phyloP scores from a whole-genome alignment of 2,113 vertebrate genomes.

The Dunckerocampus dactyliophorus region DNA sequence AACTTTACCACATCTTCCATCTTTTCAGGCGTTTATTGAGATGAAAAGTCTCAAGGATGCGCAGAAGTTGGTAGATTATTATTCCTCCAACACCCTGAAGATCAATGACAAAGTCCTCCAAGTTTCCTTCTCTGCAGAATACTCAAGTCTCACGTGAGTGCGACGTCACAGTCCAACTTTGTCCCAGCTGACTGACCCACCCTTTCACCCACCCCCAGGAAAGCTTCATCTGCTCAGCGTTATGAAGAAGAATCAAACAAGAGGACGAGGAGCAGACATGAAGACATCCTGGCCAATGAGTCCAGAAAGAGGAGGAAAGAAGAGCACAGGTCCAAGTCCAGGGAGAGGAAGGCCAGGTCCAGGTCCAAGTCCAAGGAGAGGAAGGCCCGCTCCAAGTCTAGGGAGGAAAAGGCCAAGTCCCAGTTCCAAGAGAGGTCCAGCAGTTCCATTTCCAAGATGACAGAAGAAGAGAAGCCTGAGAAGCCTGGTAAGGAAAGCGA shows the following conservation, averaged over 20 bases:
- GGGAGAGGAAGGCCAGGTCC: not conserved
- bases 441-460: not conserved
- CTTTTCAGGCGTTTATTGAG: conserved; percentile 63
- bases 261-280: conserved; percentile 25
- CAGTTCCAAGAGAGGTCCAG: not conserved
- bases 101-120: conserved; percentile 49
- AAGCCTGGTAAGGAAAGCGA: conserved; percentile 26
- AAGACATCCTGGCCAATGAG: not conserved
- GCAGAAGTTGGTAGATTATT: conserved; percentile 65
- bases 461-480: not conserved
- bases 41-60: conserved; percentile 60
- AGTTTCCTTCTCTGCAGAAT: conserved; percentile 65
- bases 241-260: conserved; percentile 32
- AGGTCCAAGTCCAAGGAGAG: conserved; percentile 1
- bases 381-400: not conserved
- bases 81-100: conserved; percentile 51
- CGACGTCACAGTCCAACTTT: not conserved
- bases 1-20: not conserved
- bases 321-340: not conserved
- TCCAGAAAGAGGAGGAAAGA: not conserved
- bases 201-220: conserved; percentile 17
- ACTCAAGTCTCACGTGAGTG: conserved; percentile 64
- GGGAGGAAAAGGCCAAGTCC: not conserved
- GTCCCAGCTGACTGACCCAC: not conserved
- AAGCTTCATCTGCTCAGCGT: conserved; percentile 18